Conservation (phyloP, 2,888 invertebrate genomes). For the Eupeodes latifasciatus region DNA sequence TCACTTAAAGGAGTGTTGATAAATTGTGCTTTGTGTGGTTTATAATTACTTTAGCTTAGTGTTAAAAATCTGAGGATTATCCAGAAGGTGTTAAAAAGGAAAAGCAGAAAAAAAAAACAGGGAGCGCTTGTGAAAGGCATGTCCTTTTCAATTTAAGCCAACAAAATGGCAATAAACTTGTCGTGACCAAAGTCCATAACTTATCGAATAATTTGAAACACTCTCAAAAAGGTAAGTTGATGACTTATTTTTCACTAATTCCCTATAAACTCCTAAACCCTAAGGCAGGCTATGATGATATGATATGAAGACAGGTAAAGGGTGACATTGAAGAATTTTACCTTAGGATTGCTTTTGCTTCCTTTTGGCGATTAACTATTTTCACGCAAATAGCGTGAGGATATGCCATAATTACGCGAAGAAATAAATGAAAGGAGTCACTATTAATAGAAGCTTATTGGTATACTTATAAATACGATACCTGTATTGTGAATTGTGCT, state of each 20-base stretch:
- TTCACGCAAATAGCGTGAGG: slow-evolving; percentile 64
- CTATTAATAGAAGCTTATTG: slow-evolving; percentile 36
- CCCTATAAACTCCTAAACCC: neutral
- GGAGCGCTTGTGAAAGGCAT: slow-evolving; percentile 53
- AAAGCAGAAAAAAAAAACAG: slow-evolving; percentile 39
- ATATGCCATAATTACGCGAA: slow-evolving; percentile 55
- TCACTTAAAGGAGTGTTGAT: slow-evolving; percentile 34
- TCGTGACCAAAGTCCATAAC: slow-evolving; percentile 71
- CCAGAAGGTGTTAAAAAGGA: slow-evolving; percentile 56
- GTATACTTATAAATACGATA: no score
- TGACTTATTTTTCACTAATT: slow-evolving; percentile 67
- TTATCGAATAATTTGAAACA: slow-evolving; percentile 66
- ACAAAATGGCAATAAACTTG: slow-evolving; percentile 28
- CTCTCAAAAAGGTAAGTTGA: slow-evolving; percentile 65
- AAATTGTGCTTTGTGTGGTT: slow-evolving; percentile 52
- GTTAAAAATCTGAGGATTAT: slow-evolving; percentile 65
- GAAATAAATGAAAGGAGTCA: slow-evolving; percentile 29
- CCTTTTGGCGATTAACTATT: slow-evolving; percentile 54
- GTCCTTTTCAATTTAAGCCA: slow-evolving; percentile 40
- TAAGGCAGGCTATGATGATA: neutral
- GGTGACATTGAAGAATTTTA: slow-evolving; percentile 31
- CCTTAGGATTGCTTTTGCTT: slow-evolving; percentile 12
- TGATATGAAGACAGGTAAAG: slow-evolving; percentile 4
- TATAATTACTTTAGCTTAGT: slow-evolving; percentile 71
- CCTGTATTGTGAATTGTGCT: neutral